Evolutionary conservation across 2,113 vertebrate species (phyloP).

Genomic region (Ciconia boyciana): DNA sequence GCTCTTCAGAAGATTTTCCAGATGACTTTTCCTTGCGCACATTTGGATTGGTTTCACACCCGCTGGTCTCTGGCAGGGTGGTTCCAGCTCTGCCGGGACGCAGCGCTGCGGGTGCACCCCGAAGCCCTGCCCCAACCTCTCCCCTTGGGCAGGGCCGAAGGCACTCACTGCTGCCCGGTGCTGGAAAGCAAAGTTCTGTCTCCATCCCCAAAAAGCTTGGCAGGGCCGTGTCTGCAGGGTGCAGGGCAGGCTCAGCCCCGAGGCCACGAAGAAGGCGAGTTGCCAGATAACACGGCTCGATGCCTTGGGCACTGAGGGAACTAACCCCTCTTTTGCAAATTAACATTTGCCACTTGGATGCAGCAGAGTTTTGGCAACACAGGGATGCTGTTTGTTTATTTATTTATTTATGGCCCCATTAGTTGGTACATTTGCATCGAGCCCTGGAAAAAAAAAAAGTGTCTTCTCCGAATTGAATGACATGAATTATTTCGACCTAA

Average conservation of each 20-base stretch:
- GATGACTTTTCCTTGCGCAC: neutral
- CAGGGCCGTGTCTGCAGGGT: neutral
- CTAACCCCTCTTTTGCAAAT: neutral
- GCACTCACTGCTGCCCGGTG: fast-evolving
- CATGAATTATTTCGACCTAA: conserved; percentile 74
- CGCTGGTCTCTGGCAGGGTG: neutral
- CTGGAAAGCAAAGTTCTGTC: fast-evolving
- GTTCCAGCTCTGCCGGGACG: neutral
- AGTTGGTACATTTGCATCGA: neutral
- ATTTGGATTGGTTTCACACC: neutral
- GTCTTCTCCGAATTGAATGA: conserved; percentile 64
- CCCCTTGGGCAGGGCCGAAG: neutral
- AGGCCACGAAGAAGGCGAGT: neutral
- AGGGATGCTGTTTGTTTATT: neutral
- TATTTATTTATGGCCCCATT: neutral
- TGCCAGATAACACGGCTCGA: fast-evolving
- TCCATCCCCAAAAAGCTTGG: neutral
- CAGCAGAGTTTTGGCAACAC: neutral
- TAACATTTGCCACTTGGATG: fast-evolving
- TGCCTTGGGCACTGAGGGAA: fast-evolving
- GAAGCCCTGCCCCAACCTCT: neutral
- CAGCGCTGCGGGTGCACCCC: too few species aligned
- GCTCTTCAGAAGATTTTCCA: neutral
- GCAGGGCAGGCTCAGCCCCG: neutral
- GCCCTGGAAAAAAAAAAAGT: neutral